Percentiles rank a stretch among this genome's conserved stretches.
Conservation (phyloP, 2,113 vertebrate species). For the Penelope pileata region DNA sequence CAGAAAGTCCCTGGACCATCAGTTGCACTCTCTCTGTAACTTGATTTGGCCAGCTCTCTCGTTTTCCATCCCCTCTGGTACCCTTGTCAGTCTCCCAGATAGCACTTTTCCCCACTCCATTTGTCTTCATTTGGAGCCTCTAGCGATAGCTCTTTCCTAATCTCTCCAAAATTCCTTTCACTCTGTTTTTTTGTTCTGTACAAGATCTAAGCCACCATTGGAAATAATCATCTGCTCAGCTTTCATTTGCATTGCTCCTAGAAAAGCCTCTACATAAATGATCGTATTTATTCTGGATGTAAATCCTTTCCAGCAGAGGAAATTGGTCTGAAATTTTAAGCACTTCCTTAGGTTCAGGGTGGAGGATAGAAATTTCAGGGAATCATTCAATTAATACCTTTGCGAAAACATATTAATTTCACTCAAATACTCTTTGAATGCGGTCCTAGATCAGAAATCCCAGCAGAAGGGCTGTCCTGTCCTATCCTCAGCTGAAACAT, state of each 20-base stretch:
- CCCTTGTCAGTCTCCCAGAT: conserved; percentile 36
- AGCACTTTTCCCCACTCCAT: conserved; percentile 53
- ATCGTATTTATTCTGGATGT: neutral
- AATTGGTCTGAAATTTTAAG: neutral
- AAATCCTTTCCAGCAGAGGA: neutral
- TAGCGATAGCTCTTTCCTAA: neutral
- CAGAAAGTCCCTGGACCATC: conserved; percentile 10
- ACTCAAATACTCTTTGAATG: neutral
- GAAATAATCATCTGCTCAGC: neutral
- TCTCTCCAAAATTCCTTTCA: conserved; percentile 36
- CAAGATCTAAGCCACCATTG: neutral
- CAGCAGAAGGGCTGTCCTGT: neutral
- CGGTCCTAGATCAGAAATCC: neutral
- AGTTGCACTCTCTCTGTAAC: conserved; percentile 52
- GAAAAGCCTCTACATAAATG: neutral
- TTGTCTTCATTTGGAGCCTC: conserved; percentile 58
- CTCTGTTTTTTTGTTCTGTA: neutral
- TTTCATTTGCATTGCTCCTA: neutral
- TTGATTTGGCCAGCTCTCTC: conserved; percentile 56
- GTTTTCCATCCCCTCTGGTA: conserved; percentile 64
- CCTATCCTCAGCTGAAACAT: neutral
- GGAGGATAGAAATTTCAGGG: neutral
- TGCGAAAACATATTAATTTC: neutral
- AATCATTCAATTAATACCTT: neutral
- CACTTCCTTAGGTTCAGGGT: neutral